Percentiles rank a stretch among this genome's conserved stretches.
Evolutionary conservation across 2,113 vertebrate species (phyloP).

Genomic region (Misgurnus mizolepis): DNA sequence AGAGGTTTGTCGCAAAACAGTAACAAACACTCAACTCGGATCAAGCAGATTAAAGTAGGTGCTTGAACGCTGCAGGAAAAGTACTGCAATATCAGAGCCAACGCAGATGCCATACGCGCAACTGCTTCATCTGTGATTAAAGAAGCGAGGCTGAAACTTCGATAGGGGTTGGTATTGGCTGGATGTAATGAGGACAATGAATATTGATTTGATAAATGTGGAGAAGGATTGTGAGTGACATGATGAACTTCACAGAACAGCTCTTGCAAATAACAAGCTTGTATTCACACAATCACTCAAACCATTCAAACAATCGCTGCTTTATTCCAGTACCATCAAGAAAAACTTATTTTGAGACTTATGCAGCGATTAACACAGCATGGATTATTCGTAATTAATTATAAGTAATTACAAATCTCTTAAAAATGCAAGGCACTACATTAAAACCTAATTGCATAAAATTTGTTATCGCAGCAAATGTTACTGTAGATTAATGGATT

Average conservation of each 20-base stretch:
- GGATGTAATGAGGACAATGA: background rate
- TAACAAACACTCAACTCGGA: conserved; percentile 33
- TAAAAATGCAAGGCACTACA: background rate
- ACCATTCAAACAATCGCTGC: background rate
- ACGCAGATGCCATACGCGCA: background rate
- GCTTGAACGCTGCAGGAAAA: background rate
- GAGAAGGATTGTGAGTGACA: conserved; percentile 5
- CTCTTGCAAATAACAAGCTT: conserved; percentile 22
- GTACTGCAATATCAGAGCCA: background rate
- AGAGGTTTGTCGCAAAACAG: conserved; percentile 10
- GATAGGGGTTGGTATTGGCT: background rate
- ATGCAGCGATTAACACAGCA: too few species aligned
- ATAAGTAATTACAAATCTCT: too few species aligned
- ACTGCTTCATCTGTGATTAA: background rate
- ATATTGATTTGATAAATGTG: background rate
- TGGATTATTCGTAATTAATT: too few species aligned
- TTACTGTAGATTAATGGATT: too few species aligned
- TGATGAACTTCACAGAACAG: conserved; percentile 22
- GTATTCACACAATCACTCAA: background rate
- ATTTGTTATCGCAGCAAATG: background rate
- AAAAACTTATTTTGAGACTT: background rate
- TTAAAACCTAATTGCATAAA: background rate
- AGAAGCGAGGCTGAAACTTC: background rate
- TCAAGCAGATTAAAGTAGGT: conserved; percentile 32
- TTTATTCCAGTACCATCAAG: background rate